These are phyloP conservation scores for Drosophila asahinai DNA, from an alignment of 1,140 invertebrate species.

Conservation along the genomic window DNA sequence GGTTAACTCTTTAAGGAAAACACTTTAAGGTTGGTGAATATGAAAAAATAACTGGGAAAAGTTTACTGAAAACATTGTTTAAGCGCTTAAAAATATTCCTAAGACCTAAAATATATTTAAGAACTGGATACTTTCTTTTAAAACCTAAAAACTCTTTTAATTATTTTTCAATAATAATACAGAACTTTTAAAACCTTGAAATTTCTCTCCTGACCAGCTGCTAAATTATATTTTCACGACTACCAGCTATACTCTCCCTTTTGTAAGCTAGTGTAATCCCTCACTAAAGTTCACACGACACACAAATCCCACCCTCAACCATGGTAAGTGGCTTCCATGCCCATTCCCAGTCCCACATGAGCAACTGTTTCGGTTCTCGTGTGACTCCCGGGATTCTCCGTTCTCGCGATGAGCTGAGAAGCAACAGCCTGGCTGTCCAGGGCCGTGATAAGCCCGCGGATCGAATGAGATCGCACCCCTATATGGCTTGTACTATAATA, in stretches of 20 bases:
- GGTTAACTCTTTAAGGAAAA: not conserved
- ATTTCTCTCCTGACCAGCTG: not conserved
- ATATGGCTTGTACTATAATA: not conserved
- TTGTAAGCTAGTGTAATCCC: constrained; percentile 23
- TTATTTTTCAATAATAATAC: not conserved
- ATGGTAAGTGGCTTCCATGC: constrained; percentile 11
- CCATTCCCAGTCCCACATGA: constrained; percentile 39
- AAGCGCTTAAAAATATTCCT: not conserved
- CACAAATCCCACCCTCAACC: constrained; percentile 37
- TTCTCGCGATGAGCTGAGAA: constrained; percentile 53
- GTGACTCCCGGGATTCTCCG: constrained; percentile 56
- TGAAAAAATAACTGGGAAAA: not conserved
- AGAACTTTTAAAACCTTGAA: too few relatives aligned
- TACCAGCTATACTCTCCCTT: not conserved
- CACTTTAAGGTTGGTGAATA: not conserved
- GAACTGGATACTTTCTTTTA: not conserved
- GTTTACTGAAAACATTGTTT: not conserved
- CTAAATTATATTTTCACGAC: not conserved
- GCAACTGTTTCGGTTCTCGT: constrained; percentile 73
- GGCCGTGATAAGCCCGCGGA: constrained; percentile 35
- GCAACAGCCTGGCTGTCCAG: constrained; percentile 47
- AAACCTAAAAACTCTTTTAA: not conserved
- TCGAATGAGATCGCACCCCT: constrained; percentile 33
- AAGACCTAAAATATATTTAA: too few relatives aligned
- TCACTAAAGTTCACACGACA: constrained; percentile 62